A percentile compares a stretch with the other conserved stretches of the same genome.
phyloP scores from a whole-genome alignment of 2,888 invertebrate species.

The Orthosia incerta region DNA sequence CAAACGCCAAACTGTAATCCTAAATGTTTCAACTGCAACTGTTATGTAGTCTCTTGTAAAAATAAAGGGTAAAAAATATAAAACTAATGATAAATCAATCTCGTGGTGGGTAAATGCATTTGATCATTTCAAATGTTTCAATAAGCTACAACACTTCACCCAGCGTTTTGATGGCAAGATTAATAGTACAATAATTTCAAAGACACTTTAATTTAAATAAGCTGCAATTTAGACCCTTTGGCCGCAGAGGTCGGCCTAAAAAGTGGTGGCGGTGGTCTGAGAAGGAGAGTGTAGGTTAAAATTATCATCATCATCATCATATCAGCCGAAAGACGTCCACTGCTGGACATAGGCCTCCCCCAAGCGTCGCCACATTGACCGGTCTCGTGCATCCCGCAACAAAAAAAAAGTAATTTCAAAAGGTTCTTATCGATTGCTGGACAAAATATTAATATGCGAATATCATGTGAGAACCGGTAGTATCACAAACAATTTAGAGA shows the following conservation, averaged over 20 bases:
- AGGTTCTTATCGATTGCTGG: background rate
- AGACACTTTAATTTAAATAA: background rate
- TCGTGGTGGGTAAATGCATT: background rate
- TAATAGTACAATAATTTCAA: background rate
- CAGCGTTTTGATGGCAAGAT: background rate
- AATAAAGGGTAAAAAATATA: background rate
- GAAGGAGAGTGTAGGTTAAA: no score
- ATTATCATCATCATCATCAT: no score
- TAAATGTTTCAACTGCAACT: background rate
- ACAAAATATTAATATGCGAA: slow-evolving; percentile 19
- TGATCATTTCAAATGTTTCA: background rate
- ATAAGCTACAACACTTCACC: background rate
- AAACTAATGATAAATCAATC: background rate
- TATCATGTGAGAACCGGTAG: slow-evolving; percentile 53
- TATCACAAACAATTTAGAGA: slow-evolving; percentile 64
- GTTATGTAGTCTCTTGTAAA: background rate
- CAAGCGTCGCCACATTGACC: no score
- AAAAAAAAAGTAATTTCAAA: background rate
- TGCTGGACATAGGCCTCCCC: no score
- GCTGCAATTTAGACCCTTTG: no score
- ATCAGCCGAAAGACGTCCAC: no score
- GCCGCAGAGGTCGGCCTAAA: no score
- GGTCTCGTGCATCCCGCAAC: no score
- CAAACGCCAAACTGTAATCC: background rate
- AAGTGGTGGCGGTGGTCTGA: no score